These are phyloP conservation scores for Cheilosia vulpina DNA, from an alignment of 2,888 invertebrate genomes.

Conservation along the genomic window DNA sequence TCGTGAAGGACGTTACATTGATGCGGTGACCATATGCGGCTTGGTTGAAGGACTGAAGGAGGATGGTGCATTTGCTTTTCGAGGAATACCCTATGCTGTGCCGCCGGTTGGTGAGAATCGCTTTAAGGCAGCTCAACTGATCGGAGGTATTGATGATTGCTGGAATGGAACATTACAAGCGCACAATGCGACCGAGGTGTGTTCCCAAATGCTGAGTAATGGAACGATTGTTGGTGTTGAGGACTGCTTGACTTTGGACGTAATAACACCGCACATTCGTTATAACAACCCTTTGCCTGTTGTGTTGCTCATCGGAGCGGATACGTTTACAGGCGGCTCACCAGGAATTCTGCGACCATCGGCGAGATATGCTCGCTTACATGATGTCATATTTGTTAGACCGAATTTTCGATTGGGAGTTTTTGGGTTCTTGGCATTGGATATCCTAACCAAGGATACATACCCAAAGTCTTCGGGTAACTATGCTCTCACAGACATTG, in stretches of 20 bases:
- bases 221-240: slow-evolving; percentile 89
- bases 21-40: slow-evolving; percentile 91
- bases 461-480: slow-evolving; percentile 92
- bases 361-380: slow-evolving; percentile 89
- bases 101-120: slow-evolving; percentile 89
- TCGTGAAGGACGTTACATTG: slow-evolving; percentile 89
- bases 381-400: slow-evolving; percentile 93
- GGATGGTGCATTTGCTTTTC: slow-evolving; percentile 91
- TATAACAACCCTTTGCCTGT: slow-evolving; percentile 92
- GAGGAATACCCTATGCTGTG: slow-evolving; percentile 92
- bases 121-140: slow-evolving; percentile 88
- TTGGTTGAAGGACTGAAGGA: slow-evolving; percentile 91
- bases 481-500: slow-evolving; percentile 92
- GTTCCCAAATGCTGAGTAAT: slow-evolving; percentile 89
- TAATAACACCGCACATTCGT: slow-evolving; percentile 91
- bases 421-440: slow-evolving; percentile 92
- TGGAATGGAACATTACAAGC: slow-evolving; percentile 91
- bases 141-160: slow-evolving; percentile 88
- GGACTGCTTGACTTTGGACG: slow-evolving; percentile 92
- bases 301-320: slow-evolving; percentile 92
- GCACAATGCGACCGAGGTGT: slow-evolving; percentile 88
- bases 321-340: slow-evolving; percentile 90
- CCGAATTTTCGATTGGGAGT: slow-evolving; percentile 93
- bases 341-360: slow-evolving; percentile 90
- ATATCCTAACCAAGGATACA: slow-evolving; percentile 87